Percentiles rank a stretch among this genome's conserved stretches.
phyloP scores from a whole-genome alignment of 2,113 vertebrate species.

The Eulacestoma nigropectus region DNA sequence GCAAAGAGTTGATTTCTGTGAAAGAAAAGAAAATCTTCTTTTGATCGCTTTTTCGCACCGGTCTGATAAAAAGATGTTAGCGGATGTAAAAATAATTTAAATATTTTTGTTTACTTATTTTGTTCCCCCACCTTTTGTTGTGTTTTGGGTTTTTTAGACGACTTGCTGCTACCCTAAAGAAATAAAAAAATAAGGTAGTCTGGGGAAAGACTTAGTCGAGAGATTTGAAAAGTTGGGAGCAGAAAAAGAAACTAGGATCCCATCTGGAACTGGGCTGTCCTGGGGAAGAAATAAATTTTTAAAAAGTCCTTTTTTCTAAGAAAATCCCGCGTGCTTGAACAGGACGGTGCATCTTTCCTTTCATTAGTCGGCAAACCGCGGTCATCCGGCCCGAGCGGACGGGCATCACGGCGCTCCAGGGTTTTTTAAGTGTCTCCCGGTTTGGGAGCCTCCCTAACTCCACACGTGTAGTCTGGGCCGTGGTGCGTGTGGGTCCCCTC shows the following conservation, averaged over 20 bases:
- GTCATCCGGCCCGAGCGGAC: not conserved
- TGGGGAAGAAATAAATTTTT: not conserved
- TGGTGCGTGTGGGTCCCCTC: not conserved
- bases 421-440: not conserved
- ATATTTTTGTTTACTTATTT: not conserved
- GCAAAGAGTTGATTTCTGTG: not conserved
- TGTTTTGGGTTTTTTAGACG: too few relatives aligned
- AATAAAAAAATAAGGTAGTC: not conserved
- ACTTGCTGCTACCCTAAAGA: not conserved
- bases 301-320: not conserved
- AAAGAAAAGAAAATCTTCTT: not conserved
- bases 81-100: not conserved
- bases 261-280: not conserved
- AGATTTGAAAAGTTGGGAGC: not conserved
- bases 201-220: not conserved
- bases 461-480: not conserved
- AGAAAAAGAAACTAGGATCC: not conserved
- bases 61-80: not conserved
- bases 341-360: not conserved
- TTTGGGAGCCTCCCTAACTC: not conserved
- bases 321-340: not conserved
- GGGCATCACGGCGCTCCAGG: not conserved
- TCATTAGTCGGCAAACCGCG: too few relatives aligned
- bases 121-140: accelerated
- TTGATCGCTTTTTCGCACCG: not conserved